Conservation (phyloP, 1,140 invertebrate species). For the Oreohelix idahoensis region DNA sequence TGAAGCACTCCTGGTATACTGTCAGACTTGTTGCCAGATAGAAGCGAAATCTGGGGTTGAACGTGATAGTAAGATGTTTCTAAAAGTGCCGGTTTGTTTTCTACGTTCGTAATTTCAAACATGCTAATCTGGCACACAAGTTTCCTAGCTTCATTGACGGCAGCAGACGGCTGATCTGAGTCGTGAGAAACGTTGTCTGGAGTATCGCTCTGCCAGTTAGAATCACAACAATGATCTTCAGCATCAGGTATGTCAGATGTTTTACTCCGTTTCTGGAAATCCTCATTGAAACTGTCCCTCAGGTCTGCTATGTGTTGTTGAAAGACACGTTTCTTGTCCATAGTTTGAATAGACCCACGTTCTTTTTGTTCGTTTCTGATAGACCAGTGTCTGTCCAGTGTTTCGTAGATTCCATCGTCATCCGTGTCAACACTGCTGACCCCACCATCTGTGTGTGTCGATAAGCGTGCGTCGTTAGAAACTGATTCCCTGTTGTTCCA, state of each 20-base stretch:
- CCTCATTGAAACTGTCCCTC: neutral
- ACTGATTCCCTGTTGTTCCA: neutral
- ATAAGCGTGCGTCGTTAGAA: neutral
- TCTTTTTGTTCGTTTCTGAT: neutral
- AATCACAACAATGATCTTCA: neutral
- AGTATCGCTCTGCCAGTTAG: neutral
- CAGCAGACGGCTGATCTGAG: neutral
- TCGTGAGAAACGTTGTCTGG: neutral
- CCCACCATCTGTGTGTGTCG: neutral
- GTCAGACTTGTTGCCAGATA: neutral
- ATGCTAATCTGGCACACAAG: constrained; percentile 15
- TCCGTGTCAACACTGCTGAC: neutral
- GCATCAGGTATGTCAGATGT: no score
- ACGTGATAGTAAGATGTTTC: constrained; percentile 16
- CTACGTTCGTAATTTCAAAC: neutral
- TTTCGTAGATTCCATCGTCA: constrained; percentile 15
- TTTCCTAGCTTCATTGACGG: neutral
- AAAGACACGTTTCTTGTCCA: no score
- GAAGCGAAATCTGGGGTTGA: neutral
- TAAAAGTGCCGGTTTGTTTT: neutral
- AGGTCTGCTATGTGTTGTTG: neutral
- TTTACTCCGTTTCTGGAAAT: no score
- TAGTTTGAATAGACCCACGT: neutral
- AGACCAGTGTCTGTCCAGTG: constrained; percentile 21
- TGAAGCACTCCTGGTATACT: neutral